A percentile compares a stretch with the other conserved stretches of the same genome.
phyloP scores from a whole-genome alignment of 2,888 invertebrate species.

The Machimus atricapillus region DNA sequence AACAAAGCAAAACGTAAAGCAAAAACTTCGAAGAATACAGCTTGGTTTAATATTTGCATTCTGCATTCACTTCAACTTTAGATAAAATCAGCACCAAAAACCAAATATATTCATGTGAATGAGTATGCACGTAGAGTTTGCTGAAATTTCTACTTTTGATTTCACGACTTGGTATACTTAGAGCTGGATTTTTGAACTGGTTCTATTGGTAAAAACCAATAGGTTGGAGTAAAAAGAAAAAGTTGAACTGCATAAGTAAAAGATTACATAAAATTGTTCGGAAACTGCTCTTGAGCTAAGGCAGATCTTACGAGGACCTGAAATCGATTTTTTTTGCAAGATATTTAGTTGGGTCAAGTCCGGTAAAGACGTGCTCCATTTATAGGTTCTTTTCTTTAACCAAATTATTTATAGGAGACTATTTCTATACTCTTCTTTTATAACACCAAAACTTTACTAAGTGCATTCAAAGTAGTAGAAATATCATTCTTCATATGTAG shows the following conservation, averaged over 20 bases:
- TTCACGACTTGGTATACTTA: background rate
- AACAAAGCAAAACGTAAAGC: background rate
- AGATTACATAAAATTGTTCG: conserved; percentile 9
- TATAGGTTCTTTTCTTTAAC: background rate
- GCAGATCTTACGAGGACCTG: background rate
- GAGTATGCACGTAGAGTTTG: background rate
- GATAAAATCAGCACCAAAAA: background rate
- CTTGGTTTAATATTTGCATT: background rate
- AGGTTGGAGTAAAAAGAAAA: background rate
- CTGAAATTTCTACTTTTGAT: background rate
- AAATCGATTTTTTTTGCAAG: background rate
- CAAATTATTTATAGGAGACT: background rate
- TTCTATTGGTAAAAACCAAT: background rate
- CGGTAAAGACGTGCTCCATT: background rate
- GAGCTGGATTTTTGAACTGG: background rate
- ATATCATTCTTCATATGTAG: background rate
- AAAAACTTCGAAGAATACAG: background rate
- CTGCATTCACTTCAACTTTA: background rate
- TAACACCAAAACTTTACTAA: background rate
- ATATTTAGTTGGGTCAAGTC: background rate
- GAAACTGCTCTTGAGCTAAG: background rate
- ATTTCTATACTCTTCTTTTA: background rate
- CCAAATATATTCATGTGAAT: background rate
- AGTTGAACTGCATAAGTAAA: background rate
- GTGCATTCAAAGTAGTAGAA: background rate